Evolutionary conservation across 2,113 vertebrate species (phyloP), one percentile per base, ranked within the genome.

Genomic region (Caranx melampygus): DNA sequence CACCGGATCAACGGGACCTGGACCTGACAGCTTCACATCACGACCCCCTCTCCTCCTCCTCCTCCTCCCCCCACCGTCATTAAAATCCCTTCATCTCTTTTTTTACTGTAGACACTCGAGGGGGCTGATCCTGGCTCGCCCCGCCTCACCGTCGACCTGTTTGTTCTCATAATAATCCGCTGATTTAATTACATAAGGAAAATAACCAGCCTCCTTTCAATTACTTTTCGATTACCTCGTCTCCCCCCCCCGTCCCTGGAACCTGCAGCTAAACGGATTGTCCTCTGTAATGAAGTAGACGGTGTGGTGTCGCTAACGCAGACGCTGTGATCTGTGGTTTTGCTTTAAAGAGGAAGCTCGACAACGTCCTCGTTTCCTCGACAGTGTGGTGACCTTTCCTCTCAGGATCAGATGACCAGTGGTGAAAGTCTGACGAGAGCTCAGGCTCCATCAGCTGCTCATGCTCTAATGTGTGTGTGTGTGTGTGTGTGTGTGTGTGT

Each of bases 341-440:
- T 26, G 26, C 26, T 26, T 37, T 37, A 45, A 20, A 40, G 6
- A 34, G 10, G 37, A 37, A 8, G 37, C 5, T 37, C 37, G 8
- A 8, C 37, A 8, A 5, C 37, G 8, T 44, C 44, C 37, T 65
- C 14, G 3, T 64, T 81, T 74, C 76, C 57, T 73, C 35, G 66
- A 71, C 78, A 63, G 61, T 44, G 5, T 3, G 66, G 1, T 72
- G 83, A 81, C 73, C 81, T 7, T 85, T 74, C 40, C 26, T 49
- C 35, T 3, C 20, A 20, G 13, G 18, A 52, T 88, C 67, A 83
- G 78, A 33, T 77, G 82, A 86, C 35, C 45, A 47, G 40, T 42
- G 42, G 60, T n/a, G 21, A 69, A 45, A 4, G 78, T 7, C 61
- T 61, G 72, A 45, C 61, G 61, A 77, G 58, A 80, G 78, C 78